These are phyloP conservation scores for Pagetopsis macropterus DNA, from an alignment of 2,797 vertebrate species.

Conservation along the genomic window DNA sequence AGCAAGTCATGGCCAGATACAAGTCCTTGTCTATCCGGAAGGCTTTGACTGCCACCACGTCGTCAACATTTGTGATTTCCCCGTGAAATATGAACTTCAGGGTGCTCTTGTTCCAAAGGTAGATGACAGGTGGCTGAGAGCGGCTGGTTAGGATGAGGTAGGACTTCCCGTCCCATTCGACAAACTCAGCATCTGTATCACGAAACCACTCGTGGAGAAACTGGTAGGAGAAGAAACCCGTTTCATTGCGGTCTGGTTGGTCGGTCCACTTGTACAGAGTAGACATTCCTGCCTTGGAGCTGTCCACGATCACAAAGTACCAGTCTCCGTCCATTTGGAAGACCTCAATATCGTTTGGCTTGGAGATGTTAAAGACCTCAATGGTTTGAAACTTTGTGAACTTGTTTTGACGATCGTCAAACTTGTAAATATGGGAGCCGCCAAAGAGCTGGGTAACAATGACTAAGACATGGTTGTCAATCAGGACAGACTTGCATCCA, in stretches of 20 bases:
- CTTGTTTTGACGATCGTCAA: slow-evolving; percentile 93
- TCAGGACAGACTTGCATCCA: slow-evolving; percentile 93
- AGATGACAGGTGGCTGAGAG: slow-evolving; percentile 93
- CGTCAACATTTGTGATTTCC: slow-evolving; percentile 92
- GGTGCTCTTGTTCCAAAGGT: slow-evolving; percentile 94
- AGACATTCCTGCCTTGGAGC: slow-evolving; percentile 95
- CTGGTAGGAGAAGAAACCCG: slow-evolving; percentile 95
- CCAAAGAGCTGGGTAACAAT: slow-evolving; percentile 97
- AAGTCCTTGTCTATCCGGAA: slow-evolving; percentile 87
- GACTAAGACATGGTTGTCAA: slow-evolving; percentile 92
- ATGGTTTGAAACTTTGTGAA: slow-evolving; percentile 97
- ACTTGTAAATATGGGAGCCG: slow-evolving; percentile 95
- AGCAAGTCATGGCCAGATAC: slow-evolving; percentile 92
- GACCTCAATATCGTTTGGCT: slow-evolving; percentile 96
- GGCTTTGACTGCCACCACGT: slow-evolving; percentile 93
- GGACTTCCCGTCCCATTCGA: slow-evolving; percentile 90
- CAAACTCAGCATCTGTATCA: slow-evolving; percentile 93
- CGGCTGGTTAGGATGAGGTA: slow-evolving; percentile 93
- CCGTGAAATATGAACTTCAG: slow-evolving; percentile 90
- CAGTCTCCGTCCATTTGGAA: slow-evolving; percentile 92
- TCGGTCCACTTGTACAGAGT: slow-evolving; percentile 95
- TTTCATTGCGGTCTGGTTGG: slow-evolving; percentile 83
- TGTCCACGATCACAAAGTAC: slow-evolving; percentile 96
- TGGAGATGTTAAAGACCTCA: slow-evolving; percentile 95
- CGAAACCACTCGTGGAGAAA: slow-evolving; percentile 97